Conservation (phyloP, 2,113 vertebrate species). For the Cricetomys ansorgei region DNA sequence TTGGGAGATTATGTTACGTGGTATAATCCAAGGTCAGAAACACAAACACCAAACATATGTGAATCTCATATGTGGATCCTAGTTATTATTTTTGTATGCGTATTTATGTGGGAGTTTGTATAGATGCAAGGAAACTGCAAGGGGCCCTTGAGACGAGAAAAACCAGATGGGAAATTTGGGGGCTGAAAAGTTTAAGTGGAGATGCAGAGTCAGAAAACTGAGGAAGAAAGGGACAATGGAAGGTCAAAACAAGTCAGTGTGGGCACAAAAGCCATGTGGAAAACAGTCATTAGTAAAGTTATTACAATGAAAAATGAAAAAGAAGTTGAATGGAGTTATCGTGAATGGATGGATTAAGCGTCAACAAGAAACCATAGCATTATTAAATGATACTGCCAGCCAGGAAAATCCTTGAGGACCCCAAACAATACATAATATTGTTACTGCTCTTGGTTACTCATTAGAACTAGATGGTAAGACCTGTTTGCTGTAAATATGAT, state of each 20-base stretch:
- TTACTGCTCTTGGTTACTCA: not conserved
- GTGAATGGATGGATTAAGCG: too few species aligned
- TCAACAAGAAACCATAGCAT: not conserved
- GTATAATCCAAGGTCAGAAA: not conserved
- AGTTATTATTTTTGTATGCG: not conserved
- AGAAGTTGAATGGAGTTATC: too few species aligned
- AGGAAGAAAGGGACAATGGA: not conserved
- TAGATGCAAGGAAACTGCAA: not conserved
- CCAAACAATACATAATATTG: not conserved
- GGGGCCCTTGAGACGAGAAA: not conserved
- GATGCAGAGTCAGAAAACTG: too few species aligned
- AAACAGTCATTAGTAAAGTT: not conserved
- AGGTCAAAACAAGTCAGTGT: not conserved
- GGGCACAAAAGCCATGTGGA: rapidly evolving
- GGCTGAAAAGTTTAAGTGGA: not conserved
- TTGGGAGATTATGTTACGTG: not conserved
- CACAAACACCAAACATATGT: not conserved
- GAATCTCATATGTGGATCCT: not conserved
- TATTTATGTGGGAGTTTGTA: too few species aligned
- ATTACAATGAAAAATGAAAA: not conserved
- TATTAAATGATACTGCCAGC: not conserved
- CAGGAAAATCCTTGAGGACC: not conserved
- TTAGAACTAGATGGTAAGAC: not conserved
- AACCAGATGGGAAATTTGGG: too few species aligned
- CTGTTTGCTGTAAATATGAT: not conserved